phyloP scores from a whole-genome alignment of 2,797 vertebrate genomes.

The Xenops minutus region DNA sequence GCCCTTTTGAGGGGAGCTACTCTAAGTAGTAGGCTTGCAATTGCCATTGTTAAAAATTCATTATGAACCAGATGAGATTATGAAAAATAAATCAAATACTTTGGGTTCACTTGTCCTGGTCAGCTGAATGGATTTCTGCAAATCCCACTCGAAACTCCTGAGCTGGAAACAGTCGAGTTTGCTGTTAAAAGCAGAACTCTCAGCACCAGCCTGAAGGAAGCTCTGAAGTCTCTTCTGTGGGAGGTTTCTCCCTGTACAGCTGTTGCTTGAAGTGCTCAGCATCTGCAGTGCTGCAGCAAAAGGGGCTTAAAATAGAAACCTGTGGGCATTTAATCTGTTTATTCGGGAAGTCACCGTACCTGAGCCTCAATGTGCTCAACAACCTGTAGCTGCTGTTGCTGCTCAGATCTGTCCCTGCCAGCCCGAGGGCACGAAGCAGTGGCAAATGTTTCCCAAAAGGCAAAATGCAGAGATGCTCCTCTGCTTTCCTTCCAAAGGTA shows the following conservation, averaged over 20 bases:
- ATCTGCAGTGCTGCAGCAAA: not conserved
- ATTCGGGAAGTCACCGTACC: not conserved
- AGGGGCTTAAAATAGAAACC: not conserved
- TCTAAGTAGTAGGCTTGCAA: not conserved
- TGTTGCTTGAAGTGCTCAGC: not conserved
- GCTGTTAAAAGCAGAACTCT: not conserved
- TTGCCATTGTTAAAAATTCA: slow-evolving; percentile 37
- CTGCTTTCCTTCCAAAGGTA: not conserved
- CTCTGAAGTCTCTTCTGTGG: not conserved
- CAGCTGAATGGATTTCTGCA: not conserved
- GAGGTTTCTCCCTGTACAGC: not conserved
- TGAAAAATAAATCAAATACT: slow-evolving; percentile 44
- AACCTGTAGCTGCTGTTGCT: not conserved
- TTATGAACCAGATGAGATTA: slow-evolving; percentile 5
- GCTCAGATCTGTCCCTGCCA: not conserved
- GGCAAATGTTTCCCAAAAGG: not conserved
- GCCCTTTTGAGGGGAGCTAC: not conserved
- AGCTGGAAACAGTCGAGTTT: not conserved
- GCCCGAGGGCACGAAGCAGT: not conserved
- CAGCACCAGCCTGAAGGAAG: not conserved
- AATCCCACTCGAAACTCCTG: not conserved
- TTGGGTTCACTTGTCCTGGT: not conserved
- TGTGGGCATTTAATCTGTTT: not conserved
- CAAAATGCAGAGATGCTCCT: not conserved
- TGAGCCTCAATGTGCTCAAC: not conserved